Evolutionary conservation across 1,140 invertebrate species (phyloP).

Genomic region (Trachymyrmex septentrionalis): DNA sequence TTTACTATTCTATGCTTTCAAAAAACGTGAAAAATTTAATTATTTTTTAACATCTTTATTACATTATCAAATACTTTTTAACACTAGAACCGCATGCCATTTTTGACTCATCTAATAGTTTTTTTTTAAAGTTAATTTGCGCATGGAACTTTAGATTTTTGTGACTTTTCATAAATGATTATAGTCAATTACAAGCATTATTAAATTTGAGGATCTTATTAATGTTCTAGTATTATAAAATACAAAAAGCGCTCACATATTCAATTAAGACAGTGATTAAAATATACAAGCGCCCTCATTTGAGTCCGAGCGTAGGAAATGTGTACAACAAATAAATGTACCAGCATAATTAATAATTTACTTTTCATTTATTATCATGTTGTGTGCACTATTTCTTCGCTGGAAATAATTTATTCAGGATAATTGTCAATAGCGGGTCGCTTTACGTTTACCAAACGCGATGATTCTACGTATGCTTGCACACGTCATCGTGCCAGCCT

Average conservation of each 20-base stretch:
- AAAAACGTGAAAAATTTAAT: too few species aligned
- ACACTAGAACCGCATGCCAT: too few species aligned
- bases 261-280: not conserved
- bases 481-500: constrained; percentile 35
- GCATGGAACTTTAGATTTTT: too few species aligned
- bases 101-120: too few species aligned
- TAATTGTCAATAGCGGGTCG: constrained; percentile 7
- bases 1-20: too few species aligned
- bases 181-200: not conserved
- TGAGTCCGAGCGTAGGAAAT: not conserved
- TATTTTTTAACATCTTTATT: too few species aligned
- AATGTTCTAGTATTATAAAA: not conserved
- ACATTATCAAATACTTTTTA: too few species aligned
- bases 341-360: constrained; percentile 22
- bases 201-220: not conserved
- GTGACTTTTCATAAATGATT: too few species aligned
- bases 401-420: constrained; percentile 1
- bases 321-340: not conserved
- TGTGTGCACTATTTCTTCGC: not conserved
- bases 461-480: constrained; percentile 12
- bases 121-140: too few species aligned
- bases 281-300: not conserved
- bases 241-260: not conserved
- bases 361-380: not conserved
- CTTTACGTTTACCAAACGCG: not conserved